Evolutionary conservation across 2,888 invertebrate species (phyloP), one percentile per base, ranked within the genome.

Genomic region (Drosophila lacicola): DNA sequence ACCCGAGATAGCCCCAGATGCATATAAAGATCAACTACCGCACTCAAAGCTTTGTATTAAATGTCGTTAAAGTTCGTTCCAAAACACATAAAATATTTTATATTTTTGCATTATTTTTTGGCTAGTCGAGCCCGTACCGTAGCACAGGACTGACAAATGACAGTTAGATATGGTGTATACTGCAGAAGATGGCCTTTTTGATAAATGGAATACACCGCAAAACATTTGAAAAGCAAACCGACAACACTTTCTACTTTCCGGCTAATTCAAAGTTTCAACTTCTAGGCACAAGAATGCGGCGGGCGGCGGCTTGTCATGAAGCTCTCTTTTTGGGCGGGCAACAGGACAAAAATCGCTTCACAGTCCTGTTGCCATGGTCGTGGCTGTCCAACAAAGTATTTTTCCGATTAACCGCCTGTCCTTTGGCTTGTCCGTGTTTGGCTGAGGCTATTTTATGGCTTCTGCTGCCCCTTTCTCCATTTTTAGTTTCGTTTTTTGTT

Each of bases 231-330:
- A 85, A 85, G 89, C 84, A 79, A 83, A 89, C 84, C 84, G 81
- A 89, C 89, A 85, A 89, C 84, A 87, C 84, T 85, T 89, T 88
- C 79, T 87, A 85, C 89, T 85, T 85, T 88, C 73, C 87, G 81
- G 89, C 84, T 85, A 89, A 85, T 87, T 89, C 87, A 88, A 85
- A 85, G 74, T 89, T 89, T 79, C 82, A 80, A 83, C 78, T 80
- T 70, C 64, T 68, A 56, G 77, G 81, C 80, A 70, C 86, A 71
- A 88, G 70, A 73, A 80, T 78, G 67, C 74, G 65, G 47, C 36
- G 41, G 17, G 19, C 37, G 17, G 36, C 25, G 42, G 46, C 44
- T 36, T 47, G 36, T 37, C 51, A 33, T 34, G 53, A 13, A 36
- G 45, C 17, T 10, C 25, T 29, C 4, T 39, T 39, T 11, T 36